Conservation (phyloP, 2,888 invertebrate species). For the Mythimna pallens region DNA sequence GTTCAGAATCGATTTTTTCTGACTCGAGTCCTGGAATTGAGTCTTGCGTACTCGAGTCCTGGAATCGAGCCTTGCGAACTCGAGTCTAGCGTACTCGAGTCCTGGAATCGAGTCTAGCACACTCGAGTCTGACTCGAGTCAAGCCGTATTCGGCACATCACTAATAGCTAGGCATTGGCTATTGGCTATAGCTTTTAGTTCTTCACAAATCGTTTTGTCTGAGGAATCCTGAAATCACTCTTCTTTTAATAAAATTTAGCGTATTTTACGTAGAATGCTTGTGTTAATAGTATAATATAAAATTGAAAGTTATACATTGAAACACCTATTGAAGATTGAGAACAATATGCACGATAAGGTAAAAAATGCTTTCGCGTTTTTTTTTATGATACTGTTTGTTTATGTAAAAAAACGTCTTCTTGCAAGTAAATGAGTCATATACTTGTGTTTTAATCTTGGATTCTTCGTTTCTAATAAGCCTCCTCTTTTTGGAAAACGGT, state of each 20-base stretch:
- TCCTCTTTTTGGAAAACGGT: not conserved
- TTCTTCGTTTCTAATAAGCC: not conserved
- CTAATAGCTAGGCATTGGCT: too few species aligned
- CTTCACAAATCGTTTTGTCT: not conserved
- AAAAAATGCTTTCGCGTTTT: conserved; percentile 13
- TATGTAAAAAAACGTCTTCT: conserved; percentile 12
- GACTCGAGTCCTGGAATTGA: too few species aligned
- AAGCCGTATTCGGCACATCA: too few species aligned
- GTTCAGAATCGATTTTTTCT: too few species aligned
- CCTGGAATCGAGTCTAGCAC: too few species aligned
- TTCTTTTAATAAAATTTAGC: not conserved
- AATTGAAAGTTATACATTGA: not conserved
- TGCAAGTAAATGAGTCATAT: conserved; percentile 14
- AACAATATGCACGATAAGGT: conserved; percentile 28
- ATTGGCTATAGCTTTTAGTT: too few species aligned
- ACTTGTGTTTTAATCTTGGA: not conserved
- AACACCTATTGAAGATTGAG: not conserved
- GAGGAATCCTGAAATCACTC: not conserved
- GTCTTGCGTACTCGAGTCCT: too few species aligned
- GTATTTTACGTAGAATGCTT: not conserved
- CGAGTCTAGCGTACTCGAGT: too few species aligned
- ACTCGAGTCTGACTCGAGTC: too few species aligned
- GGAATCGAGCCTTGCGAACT: too few species aligned
- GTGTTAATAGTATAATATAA: not conserved
- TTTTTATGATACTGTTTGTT: not conserved